Percentiles rank a stretch among this genome's conserved stretches.
These are phyloP conservation scores for Litoditis marina DNA, from an alignment of 2,888 invertebrate genomes.

Conservation along the genomic window DNA sequence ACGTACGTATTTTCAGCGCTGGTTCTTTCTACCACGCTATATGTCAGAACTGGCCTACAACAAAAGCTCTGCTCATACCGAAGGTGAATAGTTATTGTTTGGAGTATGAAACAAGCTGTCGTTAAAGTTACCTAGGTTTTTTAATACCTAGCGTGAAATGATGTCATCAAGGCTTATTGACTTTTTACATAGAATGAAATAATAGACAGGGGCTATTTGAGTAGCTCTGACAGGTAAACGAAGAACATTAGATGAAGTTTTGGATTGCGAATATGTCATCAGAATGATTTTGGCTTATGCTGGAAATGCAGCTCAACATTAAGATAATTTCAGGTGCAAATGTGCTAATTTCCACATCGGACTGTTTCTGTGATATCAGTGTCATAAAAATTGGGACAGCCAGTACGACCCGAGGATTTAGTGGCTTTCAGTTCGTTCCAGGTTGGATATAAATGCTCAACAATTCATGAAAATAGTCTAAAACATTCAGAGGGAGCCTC, in stretches of 20 bases:
- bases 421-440: constrained; percentile 95
- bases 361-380: constrained; percentile 70
- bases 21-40: constrained; percentile 89
- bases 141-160: neutral
- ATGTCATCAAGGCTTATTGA: constrained; percentile 8
- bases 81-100: no score
- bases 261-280: no score
- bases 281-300: no score
- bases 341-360: constrained; percentile 77
- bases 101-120: no score
- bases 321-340: constrained; percentile 71
- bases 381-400: constrained; percentile 40
- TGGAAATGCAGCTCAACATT: no score
- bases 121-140: no score
- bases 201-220: no score
- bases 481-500: no score
- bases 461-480: neutral
- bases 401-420: constrained; percentile 77
- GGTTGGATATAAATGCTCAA: constrained; percentile 60
- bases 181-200: no score
- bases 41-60: constrained; percentile 70
- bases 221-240: no score
- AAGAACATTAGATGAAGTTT: no score
- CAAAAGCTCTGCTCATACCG: constrained; percentile 13
- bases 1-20: constrained; percentile 68